Base-by-base conservation (phyloP, 2,888 invertebrate species). In the Ochropleura leucogaster region DNA sequence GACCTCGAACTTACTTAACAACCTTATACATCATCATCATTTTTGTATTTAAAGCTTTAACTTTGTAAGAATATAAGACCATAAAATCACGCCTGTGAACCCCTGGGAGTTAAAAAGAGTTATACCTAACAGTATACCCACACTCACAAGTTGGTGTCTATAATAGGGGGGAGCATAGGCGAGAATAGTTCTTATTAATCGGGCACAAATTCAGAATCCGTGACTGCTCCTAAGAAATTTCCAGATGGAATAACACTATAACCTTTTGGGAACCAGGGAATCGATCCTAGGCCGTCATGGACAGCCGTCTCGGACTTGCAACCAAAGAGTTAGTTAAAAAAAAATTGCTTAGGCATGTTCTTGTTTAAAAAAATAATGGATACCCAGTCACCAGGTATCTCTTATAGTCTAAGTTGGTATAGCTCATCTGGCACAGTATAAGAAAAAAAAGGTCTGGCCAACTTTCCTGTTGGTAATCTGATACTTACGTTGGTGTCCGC, bases 401-500 rank as follows among this genome's bases (percentile, higher is more conserved):
- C 0, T 47, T 47, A 49, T 6, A 16, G n/a, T 3, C 4, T 20
- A 62, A 10, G 12, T n/a, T 7, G 18, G 49, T 5, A 5, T 49
- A 16, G 6, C 8, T 51, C 6, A 20, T 20, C 9, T 16, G 46
- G 16, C 16, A 47, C 6, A 47, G 16, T 9, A 46, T 0, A 51
- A n/a, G 20, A 46, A 16, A 3, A 65, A n/a, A 4, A 40, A n/a
- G 18, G 8, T 51, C 14, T 40, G 40, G 9, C 18, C 40, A 51
- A n/a, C 14, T 5, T 66, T 53, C 12, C 3, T 42, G 40, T 16
- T 9, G 4, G 53, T 16, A 42, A 67, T 42, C 5, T 42, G 42
- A 44, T 44, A 72, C 91, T 90, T 89, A 97, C 97, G 89, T 97
- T 97, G 59, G 97, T 97, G 91, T 98, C 98, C 40, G 97, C 97